Conservation (phyloP, 2,888 invertebrate species). For the Hirtodrosophila alboralis region DNA sequence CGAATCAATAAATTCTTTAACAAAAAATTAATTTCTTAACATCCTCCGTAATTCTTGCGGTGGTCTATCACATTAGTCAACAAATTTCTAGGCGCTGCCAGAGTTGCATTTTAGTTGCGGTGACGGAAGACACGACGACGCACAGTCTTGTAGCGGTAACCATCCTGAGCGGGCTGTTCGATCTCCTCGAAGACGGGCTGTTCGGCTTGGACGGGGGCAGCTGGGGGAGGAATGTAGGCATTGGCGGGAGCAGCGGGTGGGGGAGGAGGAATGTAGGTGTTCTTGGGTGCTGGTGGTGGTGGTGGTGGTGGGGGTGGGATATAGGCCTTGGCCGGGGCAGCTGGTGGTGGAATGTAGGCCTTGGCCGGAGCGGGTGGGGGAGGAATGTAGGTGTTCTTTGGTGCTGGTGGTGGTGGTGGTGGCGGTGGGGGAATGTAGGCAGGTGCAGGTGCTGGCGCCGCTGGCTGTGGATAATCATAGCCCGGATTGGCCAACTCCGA, state of each 20-base stretch:
- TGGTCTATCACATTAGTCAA: constrained; percentile 61
- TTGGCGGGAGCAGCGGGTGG: constrained; percentile 59
- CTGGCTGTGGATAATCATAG: constrained; percentile 70
- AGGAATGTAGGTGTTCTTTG: constrained; percentile 49
- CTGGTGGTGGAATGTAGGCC: constrained; percentile 49
- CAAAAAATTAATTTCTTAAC: constrained; percentile 26
- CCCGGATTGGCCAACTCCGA: constrained; percentile 61
- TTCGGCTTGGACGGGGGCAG: constrained; percentile 49
- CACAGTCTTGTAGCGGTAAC: constrained; percentile 73
- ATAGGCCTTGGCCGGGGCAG: constrained; percentile 33
- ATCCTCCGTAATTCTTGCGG: background rate
- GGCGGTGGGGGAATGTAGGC: constrained; percentile 52
- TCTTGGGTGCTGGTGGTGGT: constrained; percentile 63
- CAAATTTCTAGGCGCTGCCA: constrained; percentile 26
- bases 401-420: constrained; percentile 40
- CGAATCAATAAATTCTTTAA: constrained; percentile 21
- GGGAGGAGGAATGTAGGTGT: constrained; percentile 64
- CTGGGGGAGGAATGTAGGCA: constrained; percentile 63
- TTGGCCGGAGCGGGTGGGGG: constrained; percentile 48
- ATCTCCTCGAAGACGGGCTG: constrained; percentile 54
- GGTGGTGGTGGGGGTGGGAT: constrained; percentile 59
- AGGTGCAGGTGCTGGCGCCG: constrained; percentile 55
- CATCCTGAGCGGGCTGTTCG: constrained; percentile 72
- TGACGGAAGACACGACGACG: constrained; percentile 76
- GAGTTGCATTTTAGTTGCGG: constrained; percentile 49